phyloP scores from a whole-genome alignment of 1,140 invertebrate species.

The Halesus radiatus region DNA sequence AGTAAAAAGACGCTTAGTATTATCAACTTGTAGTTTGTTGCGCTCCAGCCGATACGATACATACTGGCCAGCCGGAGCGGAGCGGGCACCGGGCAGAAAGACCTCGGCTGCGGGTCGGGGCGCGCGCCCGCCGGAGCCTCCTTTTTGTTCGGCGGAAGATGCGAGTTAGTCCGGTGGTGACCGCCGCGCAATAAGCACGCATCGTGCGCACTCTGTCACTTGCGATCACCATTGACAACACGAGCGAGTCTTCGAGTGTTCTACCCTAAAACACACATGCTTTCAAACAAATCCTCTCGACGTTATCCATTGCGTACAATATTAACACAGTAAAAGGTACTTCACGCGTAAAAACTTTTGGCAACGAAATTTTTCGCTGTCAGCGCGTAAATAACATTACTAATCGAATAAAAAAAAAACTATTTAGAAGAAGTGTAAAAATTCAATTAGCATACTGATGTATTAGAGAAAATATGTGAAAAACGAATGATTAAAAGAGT shows the following conservation, averaged over 20 bases:
- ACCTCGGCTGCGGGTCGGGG: too few species aligned
- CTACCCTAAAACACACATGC: not conserved
- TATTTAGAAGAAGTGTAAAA: not conserved
- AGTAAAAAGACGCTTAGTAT: too few species aligned
- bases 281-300: not conserved
- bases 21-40: too few species aligned
- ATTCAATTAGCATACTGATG: not conserved
- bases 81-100: too few species aligned
- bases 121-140: too few species aligned
- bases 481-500: not conserved
- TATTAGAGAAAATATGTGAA: not conserved
- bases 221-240: not conserved
- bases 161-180: constrained; percentile 21
- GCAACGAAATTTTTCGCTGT: not conserved
- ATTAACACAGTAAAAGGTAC: not conserved
- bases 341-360: not conserved
- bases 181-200: constrained; percentile 20
- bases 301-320: not conserved
- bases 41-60: too few species aligned
- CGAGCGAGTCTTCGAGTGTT: not conserved
- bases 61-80: too few species aligned
- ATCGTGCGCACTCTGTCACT: not conserved
- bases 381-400: not conserved
- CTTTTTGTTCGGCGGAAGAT: too few species aligned
- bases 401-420: not conserved